Conservation (phyloP, 2,888 invertebrate genomes). For the Epistrophe grossulariae region DNA sequence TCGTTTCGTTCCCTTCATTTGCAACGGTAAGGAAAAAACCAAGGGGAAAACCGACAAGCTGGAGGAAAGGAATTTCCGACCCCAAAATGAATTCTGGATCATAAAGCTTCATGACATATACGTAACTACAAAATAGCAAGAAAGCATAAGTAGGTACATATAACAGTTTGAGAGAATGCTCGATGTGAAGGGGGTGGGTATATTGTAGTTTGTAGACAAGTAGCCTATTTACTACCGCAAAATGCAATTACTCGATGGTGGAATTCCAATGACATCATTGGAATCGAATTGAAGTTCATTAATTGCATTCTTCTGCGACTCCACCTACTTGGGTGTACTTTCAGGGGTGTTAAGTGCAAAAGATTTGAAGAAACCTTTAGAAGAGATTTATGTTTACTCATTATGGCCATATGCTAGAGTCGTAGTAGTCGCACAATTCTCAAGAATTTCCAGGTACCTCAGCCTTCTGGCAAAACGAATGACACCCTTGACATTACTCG, state of each 20-base stretch:
- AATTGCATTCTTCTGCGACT: conserved; percentile 45
- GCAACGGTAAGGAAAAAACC: conserved; percentile 13
- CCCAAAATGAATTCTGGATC: conserved; percentile 53
- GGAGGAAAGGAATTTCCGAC: background rate
- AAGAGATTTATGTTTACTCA: conserved; percentile 47
- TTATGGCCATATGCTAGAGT: conserved; percentile 41
- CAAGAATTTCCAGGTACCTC: background rate
- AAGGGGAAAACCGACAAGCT: conserved; percentile 41
- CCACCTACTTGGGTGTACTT: conserved; percentile 16
- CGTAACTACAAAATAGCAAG: background rate
- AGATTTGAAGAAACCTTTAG: background rate
- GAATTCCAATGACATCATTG: conserved; percentile 64
- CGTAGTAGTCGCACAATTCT: background rate
- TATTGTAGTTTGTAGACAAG: conserved; percentile 5
- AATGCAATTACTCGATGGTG: conserved; percentile 47
- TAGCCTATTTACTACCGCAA: conserved; percentile 39
- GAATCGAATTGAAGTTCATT: conserved; percentile 57
- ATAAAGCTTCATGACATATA: conserved; percentile 38
- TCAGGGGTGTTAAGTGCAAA: conserved; percentile 7
- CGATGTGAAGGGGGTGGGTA: conserved; percentile 6
- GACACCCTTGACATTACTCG: conserved; percentile 65
- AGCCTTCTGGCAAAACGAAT: conserved; percentile 43
- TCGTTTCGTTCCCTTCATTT: conserved; percentile 1
- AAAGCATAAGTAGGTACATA: background rate
- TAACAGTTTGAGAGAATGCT: conserved; percentile 52